Evolutionary conservation across 2,797 vertebrate genomes (phyloP).

Genomic region (Fratercula arctica): DNA sequence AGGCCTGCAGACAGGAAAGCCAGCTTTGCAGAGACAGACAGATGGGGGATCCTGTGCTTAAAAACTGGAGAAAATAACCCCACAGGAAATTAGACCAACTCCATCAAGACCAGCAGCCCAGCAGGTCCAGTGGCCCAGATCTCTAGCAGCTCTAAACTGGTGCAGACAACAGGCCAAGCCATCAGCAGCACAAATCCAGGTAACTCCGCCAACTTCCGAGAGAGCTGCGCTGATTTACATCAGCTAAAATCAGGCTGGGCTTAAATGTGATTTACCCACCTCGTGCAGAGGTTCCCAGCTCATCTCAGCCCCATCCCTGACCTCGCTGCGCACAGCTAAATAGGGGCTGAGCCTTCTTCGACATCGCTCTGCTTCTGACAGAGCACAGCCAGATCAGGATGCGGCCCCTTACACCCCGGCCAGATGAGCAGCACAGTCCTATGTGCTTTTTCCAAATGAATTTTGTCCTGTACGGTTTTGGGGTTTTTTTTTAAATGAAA

Average conservation of each 20-base stretch:
- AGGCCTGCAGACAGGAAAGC: conserved; percentile 57
- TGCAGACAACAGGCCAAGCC: neutral
- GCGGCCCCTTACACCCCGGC: neutral
- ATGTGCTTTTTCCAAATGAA: neutral
- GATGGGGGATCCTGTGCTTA: conserved; percentile 40
- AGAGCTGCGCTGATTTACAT: neutral
- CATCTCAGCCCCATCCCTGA: neutral
- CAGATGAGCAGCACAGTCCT: neutral
- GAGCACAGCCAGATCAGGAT: neutral
- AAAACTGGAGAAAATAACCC: conserved; percentile 3
- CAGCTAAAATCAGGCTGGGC: neutral
- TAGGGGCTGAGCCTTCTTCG: neutral
- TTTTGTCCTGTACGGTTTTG: neutral
- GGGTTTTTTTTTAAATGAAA: neutral
- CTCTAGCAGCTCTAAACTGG: neutral
- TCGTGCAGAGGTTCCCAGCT: neutral
- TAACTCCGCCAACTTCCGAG: neutral
- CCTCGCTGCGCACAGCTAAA: neutral
- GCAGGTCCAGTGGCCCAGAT: neutral
- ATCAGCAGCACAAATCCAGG: neutral
- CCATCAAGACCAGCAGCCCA: neutral
- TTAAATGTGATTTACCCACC: neutral
- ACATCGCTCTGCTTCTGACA: rapidly evolving
- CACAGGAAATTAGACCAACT: neutral
- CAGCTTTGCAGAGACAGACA: conserved; percentile 40